Evolutionary conservation across 2,888 invertebrate genomes (phyloP), one percentile per base, ranked within the genome.

Genomic region (Eupsilia transversa): DNA sequence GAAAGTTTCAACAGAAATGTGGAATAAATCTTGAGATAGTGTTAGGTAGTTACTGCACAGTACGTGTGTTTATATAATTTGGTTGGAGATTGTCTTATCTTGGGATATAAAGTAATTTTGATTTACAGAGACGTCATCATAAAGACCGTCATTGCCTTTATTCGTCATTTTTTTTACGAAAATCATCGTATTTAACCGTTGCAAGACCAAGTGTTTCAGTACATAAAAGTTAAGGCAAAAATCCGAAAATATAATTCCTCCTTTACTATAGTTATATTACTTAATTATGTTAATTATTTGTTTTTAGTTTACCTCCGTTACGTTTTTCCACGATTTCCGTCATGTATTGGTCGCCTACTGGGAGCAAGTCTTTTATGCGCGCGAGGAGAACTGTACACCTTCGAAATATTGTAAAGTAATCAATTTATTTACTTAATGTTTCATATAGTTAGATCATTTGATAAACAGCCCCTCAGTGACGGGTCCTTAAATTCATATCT

Each of bases 301-400:
- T 12, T 41, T n/a, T n/a, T n/a, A n/a, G n/a, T n/a, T n/a, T n/a
- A n/a, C n/a, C n/a, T n/a, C 12, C 0, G 12, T 64, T 23, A 33
- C 9, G 49, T 43, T 65, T 67, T 49, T 56, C 38, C 20, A 71
- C 43, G n/a, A 84, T 72, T 83, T 79, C 52, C 71, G 60, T 33
- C 56, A 54, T 41, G 20, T 60, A 56, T 57, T 65, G 57, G 38
- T 61, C 14, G 30, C 30, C 33, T 27, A 57, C 35, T n/a, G n/a
- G 14, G 35, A 56, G 57, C 54, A 60, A 67, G 68, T 68, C 60
- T 59, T 52, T 75, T 74, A 79, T 75, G 77, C 65, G 60, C 61
- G 79, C 69, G 56, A 27, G 12, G 38, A n/a, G 27, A 33, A 63
- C 61, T 60, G 52, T 63, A 17, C 17, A 72, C 49, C 61, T 70